Base-by-base conservation (phyloP, 2,888 invertebrate species). In the Auanema freiburgensis region DNA sequence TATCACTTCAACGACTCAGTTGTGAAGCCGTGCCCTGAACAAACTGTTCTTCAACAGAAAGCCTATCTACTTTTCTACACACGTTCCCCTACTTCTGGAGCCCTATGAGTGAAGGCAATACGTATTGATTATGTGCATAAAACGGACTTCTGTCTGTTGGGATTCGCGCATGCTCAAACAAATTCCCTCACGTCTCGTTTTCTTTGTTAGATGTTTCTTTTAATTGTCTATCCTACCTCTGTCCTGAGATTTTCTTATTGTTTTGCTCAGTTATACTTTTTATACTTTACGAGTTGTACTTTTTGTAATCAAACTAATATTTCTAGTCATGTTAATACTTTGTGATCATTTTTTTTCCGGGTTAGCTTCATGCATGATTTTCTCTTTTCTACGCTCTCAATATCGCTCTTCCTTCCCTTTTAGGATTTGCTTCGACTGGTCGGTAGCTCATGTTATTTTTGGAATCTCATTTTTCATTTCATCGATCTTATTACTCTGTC, bases 41-140 rank as follows among this genome's bases (percentile, higher is more conserved):
- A 87, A 50, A 88, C 89, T 0, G 91, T 92, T 55, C 89, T 89
- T 18, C 88, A 88, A 75, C 91, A 91, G 85, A 91, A 91, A 85
- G 91, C 91, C 16, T 92, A 92, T 87, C 91, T 92, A 74, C 87
- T 92, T 76, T 91, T 92, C 87, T 92, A 91, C 87, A 90, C 91
- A 2, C 51, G 63, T 23, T 63, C 62, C 10, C 16, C 46, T 2
- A 16, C 46, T 23, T 46, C 46, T 46, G 46, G 46, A 21, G 46
- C 11, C 46, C 16, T 18, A 18, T 46, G 18, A 46, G 46, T 16
- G 21, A 46, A 18, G 46, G 3, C 4, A 33, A 33, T 33, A 33
- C 33, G 8, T 33, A 33, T 33, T 33, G 33, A 33, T 33, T 33
- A 33, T 33, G 33, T 8, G 33, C 33, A 33, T 33, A 33, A 33